Evolutionary conservation across 2,888 invertebrate species (phyloP).

Genomic region (Abscondita cerata): DNA sequence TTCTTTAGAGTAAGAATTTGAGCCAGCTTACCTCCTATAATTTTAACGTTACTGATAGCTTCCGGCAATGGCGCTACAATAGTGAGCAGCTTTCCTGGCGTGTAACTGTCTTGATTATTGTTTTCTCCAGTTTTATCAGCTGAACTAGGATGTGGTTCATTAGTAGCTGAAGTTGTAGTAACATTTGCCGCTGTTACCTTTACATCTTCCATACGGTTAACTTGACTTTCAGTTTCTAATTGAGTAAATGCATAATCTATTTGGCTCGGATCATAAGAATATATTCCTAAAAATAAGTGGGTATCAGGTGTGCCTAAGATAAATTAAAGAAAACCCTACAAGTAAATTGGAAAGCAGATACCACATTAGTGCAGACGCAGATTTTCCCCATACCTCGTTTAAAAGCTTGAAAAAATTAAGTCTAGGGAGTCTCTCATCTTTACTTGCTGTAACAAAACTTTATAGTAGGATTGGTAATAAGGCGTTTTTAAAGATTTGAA

Average conservation of each 20-base stretch:
- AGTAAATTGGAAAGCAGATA: constrained; percentile 30
- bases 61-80: not conserved
- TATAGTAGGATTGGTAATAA: constrained; percentile 34
- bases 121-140: not conserved
- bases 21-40: not conserved
- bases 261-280: constrained; percentile 22
- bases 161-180: not conserved
- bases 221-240: not conserved
- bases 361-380: constrained; percentile 21
- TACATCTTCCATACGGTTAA: not conserved
- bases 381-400: constrained; percentile 28
- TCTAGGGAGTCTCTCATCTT: constrained; percentile 33
- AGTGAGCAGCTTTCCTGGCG: not conserved
- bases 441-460: constrained; percentile 33
- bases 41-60: not conserved
- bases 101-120: not conserved
- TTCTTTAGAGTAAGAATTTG: too few relatives aligned
- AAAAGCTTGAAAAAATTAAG: constrained; percentile 36
- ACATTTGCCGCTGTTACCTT: not conserved
- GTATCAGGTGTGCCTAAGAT: not conserved
- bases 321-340: constrained; percentile 8
- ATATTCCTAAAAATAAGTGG: constrained; percentile 1
- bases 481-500: constrained; percentile 45
- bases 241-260: not conserved
- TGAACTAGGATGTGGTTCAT: not conserved